Evolutionary conservation across 2,888 invertebrate genomes (phyloP), one percentile per base, ranked within the genome.

Genomic region (Patella depressa): DNA sequence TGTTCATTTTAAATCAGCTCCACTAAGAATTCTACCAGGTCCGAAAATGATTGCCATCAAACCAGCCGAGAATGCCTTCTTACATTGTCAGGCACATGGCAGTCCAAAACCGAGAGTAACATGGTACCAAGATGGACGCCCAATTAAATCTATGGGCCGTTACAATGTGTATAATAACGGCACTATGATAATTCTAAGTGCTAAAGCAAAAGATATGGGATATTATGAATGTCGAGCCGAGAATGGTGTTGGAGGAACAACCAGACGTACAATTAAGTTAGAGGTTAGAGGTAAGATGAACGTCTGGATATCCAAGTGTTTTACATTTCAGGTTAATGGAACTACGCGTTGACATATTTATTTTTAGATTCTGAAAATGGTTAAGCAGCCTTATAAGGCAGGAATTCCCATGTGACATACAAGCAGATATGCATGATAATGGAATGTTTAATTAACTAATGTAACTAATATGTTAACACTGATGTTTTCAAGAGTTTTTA

Each of bases 161-260:
- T 84, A 84, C 55, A 74, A 79, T 24, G 85, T 88, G 7, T 86
- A 88, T 73, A 80, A 81, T 81, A 94, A 95, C 72, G 93, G 95
- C 87, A 94, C 95, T 17, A 92, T 98, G 86, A 93, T 94, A 45
- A 94, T 98, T 75, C 90, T 92, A 54, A 92, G 94, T 75, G 94
- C 95, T 17, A 93, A 93, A 69, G 91, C 93, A 73, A 93, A 93
- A 54, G 97, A 98, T 92, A 94, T 95, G 71, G 98, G 97, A 69
- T 92, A 92, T 82, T 98, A 98, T 91, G 94, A 94, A 74, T 98
- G 98, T 91, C 94, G 95, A 89, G 98, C 96, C 2, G 92, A 93
- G 83, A 98, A 98, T 93, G 93, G 93, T 0, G 95, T 94, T 91
- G 94, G 94, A 77, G 93, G 93, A 65, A 94, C 97, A 7, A 95